phyloP scores from a whole-genome alignment of 2,888 invertebrate species.

The Didymodactylos carnosus region DNA sequence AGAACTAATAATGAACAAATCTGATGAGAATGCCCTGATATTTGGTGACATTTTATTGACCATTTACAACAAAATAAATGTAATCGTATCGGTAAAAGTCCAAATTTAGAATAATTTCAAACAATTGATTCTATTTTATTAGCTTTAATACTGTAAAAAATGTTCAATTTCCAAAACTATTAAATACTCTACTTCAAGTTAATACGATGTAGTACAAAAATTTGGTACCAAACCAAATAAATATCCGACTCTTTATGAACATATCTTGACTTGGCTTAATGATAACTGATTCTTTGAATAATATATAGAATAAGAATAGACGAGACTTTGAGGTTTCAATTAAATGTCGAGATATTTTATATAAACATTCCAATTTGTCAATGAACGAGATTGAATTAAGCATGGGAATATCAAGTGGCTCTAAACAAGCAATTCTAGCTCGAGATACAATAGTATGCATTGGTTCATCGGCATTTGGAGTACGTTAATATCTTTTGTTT shows the following conservation, averaged over 20 bases:
- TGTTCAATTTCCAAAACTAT: constrained; percentile 19
- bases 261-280: constrained; percentile 70
- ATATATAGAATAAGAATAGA: constrained; percentile 47
- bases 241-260: constrained; percentile 47
- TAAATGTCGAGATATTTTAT: not conserved
- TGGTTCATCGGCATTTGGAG: constrained; percentile 77
- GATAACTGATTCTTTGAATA: constrained; percentile 60
- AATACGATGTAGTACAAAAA: constrained; percentile 62
- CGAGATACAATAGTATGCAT: constrained; percentile 84
- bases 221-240: constrained; percentile 55
- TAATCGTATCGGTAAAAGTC: constrained; percentile 35
- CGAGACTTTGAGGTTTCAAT: constrained; percentile 55
- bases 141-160: constrained; percentile 39
- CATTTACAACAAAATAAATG: constrained; percentile 71
- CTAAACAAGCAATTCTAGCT: constrained; percentile 69
- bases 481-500: no score
- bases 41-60: constrained; percentile 82
- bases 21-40: constrained; percentile 11
- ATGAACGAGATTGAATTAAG: constrained; percentile 52
- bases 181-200: constrained; percentile 74
- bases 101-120: constrained; percentile 62
- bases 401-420: constrained; percentile 98
- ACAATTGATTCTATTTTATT: constrained; percentile 67
- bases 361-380: constrained; percentile 36
- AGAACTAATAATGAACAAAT: constrained; percentile 40